Percentiles rank a stretch among this genome's conserved stretches.
Evolutionary conservation across 2,797 vertebrate species (phyloP).

Genomic region (Danio kyathit): DNA sequence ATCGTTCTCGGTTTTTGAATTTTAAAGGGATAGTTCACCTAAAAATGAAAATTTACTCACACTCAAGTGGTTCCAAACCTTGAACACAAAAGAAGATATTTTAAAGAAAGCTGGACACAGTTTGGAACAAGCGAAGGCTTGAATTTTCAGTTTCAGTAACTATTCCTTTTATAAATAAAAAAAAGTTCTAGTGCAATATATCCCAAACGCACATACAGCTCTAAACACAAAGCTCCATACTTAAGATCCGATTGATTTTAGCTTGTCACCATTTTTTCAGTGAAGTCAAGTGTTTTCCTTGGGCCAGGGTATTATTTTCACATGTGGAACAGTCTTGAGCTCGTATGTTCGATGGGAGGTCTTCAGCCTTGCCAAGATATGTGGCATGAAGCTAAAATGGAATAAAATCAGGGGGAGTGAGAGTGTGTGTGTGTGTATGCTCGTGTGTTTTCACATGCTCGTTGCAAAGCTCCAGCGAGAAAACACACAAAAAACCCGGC

Average conservation of each 20-base stretch:
- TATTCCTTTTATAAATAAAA: too few species aligned
- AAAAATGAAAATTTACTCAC: too few species aligned
- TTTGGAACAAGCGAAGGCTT: too few species aligned
- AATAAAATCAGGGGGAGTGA: constrained; percentile 74
- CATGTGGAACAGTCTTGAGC: constrained; percentile 73
- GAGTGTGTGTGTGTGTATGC: constrained; percentile 53
- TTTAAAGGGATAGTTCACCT: too few species aligned
- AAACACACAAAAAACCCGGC: constrained; percentile 11
- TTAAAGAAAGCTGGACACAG: too few species aligned
- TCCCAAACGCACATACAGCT: constrained; percentile 24
- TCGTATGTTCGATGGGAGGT: constrained; percentile 74
- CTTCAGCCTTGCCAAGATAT: constrained; percentile 77
- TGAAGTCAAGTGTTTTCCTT: constrained; percentile 79
- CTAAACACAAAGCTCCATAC: constrained; percentile 41
- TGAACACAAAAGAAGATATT: too few species aligned
- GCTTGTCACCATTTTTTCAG: constrained; percentile 68
- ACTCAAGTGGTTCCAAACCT: too few species aligned
- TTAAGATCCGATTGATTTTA: constrained; percentile 64
- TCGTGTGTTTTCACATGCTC: constrained; percentile 52
- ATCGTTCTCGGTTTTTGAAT: too few species aligned
- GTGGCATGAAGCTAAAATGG: constrained; percentile 80
- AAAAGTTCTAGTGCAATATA: constrained; percentile 1
- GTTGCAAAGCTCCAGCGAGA: constrained; percentile 32
- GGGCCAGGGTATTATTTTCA: constrained; percentile 78
- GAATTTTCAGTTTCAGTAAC: too few species aligned